A percentile compares a stretch with the other conserved stretches of the same genome.
Conservation (phyloP, 1,140 invertebrate species). For the Orchesella cincta region DNA sequence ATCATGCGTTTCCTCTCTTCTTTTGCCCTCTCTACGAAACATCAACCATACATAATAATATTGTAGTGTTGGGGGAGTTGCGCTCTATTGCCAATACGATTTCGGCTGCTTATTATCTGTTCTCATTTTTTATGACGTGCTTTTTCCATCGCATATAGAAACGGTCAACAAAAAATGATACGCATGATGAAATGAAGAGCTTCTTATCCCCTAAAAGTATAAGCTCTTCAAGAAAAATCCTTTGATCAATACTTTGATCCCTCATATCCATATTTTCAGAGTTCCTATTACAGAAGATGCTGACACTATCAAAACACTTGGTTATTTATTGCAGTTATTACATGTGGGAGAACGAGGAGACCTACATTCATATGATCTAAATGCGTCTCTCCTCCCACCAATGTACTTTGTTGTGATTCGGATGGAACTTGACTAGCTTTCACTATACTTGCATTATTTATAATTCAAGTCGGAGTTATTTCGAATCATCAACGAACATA, state of each 20-base stretch:
- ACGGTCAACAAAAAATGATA: conserved; percentile 14
- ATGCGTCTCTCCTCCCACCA: background rate
- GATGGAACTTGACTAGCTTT: too few relatives aligned
- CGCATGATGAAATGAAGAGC: background rate
- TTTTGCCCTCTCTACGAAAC: background rate
- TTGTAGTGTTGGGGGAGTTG: background rate
- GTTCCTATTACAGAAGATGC: conserved; percentile 2
- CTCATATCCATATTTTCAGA: conserved; percentile 27
- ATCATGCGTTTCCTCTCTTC: background rate
- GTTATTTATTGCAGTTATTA: background rate
- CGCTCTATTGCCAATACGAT: background rate
- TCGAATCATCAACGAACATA: too few relatives aligned
- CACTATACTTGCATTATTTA: too few relatives aligned
- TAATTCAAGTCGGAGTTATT: too few relatives aligned
- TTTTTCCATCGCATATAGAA: background rate
- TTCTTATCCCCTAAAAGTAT: background rate
- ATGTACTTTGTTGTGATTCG: too few relatives aligned
- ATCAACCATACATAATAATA: too few relatives aligned
- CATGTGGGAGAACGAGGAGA: too few relatives aligned
- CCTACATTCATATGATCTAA: too few relatives aligned
- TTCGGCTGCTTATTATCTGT: background rate
- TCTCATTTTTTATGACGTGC: background rate
- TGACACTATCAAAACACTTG: conserved; percentile 3
- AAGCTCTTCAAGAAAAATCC: conserved; percentile 6
- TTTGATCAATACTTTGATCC: conserved; percentile 28